phyloP scores from a whole-genome alignment of 2,113 vertebrate species.

The Sylvilagus bachmani region DNA sequence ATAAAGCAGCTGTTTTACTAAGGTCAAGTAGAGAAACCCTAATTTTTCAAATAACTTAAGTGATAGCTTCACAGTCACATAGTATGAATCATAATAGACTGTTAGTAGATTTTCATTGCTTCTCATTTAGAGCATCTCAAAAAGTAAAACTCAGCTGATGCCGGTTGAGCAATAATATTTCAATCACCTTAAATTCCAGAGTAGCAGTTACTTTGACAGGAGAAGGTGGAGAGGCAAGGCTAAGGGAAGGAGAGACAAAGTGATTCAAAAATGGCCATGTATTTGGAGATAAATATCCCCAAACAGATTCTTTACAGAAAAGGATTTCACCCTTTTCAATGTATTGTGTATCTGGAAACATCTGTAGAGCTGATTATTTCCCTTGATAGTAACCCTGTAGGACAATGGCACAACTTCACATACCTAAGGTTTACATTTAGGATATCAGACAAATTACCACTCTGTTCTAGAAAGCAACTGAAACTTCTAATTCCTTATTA shows the following conservation, averaged over 20 bases:
- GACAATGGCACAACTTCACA: slow-evolving; percentile 47
- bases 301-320: slow-evolving; percentile 57
- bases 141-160: slow-evolving; percentile 22
- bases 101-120: neutral
- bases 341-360: slow-evolving; percentile 57
- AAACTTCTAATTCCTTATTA: slow-evolving; percentile 49
- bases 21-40: neutral
- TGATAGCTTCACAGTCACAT: neutral
- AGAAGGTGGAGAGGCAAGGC: too few species aligned
- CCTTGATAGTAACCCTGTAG: slow-evolving; percentile 48
- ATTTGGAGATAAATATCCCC: slow-evolving; percentile 27
- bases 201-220: neutral
- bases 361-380: slow-evolving; percentile 67
- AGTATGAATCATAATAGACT: neutral
- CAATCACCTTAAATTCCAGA: slow-evolving; percentile 39
- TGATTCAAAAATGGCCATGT: neutral
- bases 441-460: slow-evolving; percentile 58
- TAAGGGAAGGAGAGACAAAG: neutral
- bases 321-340: slow-evolving; percentile 52
- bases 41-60: slow-evolving; percentile 32
- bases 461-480: slow-evolving; percentile 59
- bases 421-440: slow-evolving; percentile 66
- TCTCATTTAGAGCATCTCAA: slow-evolving; percentile 22
- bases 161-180: slow-evolving; percentile 32
- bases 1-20: slow-evolving; percentile 1